Conservation (phyloP, 2,113 vertebrate genomes). For the Periophthalmus modestus region DNA sequence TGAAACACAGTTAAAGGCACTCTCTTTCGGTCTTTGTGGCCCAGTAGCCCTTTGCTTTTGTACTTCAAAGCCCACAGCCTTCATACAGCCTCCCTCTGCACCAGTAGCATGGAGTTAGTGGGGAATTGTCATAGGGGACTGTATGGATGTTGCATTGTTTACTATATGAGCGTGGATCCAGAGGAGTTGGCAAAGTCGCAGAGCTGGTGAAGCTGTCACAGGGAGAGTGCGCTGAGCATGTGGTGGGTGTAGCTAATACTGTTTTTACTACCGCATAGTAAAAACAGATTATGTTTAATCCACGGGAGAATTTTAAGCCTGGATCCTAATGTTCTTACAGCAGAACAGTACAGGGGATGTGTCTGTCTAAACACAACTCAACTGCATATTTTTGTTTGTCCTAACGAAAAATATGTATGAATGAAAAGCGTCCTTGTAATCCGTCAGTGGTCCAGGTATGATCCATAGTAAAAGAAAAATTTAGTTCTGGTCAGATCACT, state of each 20-base stretch:
- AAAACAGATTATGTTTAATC: conserved; percentile 51
- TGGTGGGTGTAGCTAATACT: conserved; percentile 44
- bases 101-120: conserved; percentile 39
- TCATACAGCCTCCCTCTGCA: conserved; percentile 32
- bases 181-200: conserved; percentile 31
- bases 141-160: conserved; percentile 50
- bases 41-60: conserved; percentile 28
- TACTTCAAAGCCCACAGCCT: conserved; percentile 51
- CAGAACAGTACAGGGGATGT: conserved; percentile 40
- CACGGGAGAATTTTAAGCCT: conserved; percentile 49
- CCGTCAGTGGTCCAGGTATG: no score
- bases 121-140: conserved; percentile 27
- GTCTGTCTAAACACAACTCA: conserved; percentile 30
- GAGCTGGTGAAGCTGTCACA: conserved; percentile 30
- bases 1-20: conserved; percentile 47
- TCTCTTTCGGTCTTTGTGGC: conserved; percentile 22
- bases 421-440: no score
- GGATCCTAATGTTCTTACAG: conserved; percentile 45
- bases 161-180: conserved; percentile 61
- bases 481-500: no score
- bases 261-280: conserved; percentile 29
- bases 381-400: background rate
- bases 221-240: conserved; percentile 14
- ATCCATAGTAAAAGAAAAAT: no score
- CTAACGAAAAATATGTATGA: no score